These are phyloP conservation scores for Athripsodes cinereus DNA, from an alignment of 2,888 invertebrate genomes.

Conservation along the genomic window DNA sequence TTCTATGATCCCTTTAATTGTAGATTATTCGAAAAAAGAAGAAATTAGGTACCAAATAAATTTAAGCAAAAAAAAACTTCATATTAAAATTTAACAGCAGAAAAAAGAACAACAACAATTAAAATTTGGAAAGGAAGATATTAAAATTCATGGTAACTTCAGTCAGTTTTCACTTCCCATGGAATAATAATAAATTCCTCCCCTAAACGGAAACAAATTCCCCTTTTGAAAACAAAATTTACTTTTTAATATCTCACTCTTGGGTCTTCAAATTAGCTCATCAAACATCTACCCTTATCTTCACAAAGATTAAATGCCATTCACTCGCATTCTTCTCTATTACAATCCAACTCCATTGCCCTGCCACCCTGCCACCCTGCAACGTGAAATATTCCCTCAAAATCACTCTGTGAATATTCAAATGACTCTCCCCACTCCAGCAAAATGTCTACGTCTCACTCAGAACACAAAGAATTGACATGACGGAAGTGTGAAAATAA, in stretches of 20 bases:
- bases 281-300: constrained; percentile 19
- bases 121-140: too few relatives aligned
- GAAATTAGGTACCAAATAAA: too few relatives aligned
- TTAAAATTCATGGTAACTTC: too few relatives aligned
- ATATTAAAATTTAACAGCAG: too few relatives aligned
- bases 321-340: neutral
- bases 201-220: too few relatives aligned
- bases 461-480: constrained; percentile 19
- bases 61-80: too few relatives aligned
- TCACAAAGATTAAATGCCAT: constrained; percentile 18
- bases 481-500: constrained; percentile 27
- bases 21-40: too few relatives aligned
- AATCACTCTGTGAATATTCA: constrained; percentile 6
- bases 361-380: neutral
- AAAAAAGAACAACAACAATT: too few relatives aligned
- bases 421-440: neutral
- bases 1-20: too few relatives aligned
- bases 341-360: neutral
- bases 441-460: neutral
- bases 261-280: constrained; percentile 18
- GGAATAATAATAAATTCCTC: too few relatives aligned
- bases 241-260: neutral
- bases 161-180: too few relatives aligned
- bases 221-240: neutral
- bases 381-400: neutral